phyloP scores from a whole-genome alignment of 1,140 invertebrate species.

The Drosophila saltans region DNA sequence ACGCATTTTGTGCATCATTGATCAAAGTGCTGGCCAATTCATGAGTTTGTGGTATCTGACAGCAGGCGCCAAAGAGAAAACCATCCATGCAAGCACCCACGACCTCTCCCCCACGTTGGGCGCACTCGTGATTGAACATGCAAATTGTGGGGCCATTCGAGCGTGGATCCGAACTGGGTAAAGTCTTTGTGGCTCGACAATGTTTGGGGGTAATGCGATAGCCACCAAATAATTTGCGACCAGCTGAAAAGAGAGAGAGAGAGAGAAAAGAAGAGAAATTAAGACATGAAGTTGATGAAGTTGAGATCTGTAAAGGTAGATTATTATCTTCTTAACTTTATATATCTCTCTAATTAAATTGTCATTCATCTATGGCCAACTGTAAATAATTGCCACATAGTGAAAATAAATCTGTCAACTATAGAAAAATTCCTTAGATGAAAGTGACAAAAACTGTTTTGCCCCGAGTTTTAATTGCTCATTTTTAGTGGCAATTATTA shows the following conservation, averaged over 20 bases:
- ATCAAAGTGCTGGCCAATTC: slow-evolving; percentile 76
- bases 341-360: slow-evolving; percentile 35
- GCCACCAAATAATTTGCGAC: slow-evolving; percentile 91
- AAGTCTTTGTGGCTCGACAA: slow-evolving; percentile 86
- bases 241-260: slow-evolving; percentile 84
- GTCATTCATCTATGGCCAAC: slow-evolving; percentile 49
- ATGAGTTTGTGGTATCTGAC: slow-evolving; percentile 86
- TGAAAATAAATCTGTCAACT: slow-evolving; percentile 50
- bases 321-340: slow-evolving; percentile 10
- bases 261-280: not conserved
- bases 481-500: slow-evolving; percentile 56
- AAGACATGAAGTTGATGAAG: not conserved
- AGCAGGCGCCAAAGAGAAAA: slow-evolving; percentile 94
- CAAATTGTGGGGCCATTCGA: slow-evolving; percentile 90
- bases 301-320: not conserved
- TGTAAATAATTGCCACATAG: slow-evolving; percentile 63
- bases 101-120: slow-evolving; percentile 90
- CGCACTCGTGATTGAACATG: slow-evolving; percentile 97
- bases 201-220: slow-evolving; percentile 92
- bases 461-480: slow-evolving; percentile 39
- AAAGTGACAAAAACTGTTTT: slow-evolving; percentile 66
- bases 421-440: slow-evolving; percentile 67
- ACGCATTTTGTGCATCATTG: slow-evolving; percentile 77
- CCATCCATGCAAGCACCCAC: slow-evolving; percentile 95
- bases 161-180: slow-evolving; percentile 84